Percentiles rank a stretch among this genome's conserved stretches.
phyloP scores from a whole-genome alignment of 30 jellyfish, hydroid and myxozoan species.

The Aurelia sp. region DNA sequence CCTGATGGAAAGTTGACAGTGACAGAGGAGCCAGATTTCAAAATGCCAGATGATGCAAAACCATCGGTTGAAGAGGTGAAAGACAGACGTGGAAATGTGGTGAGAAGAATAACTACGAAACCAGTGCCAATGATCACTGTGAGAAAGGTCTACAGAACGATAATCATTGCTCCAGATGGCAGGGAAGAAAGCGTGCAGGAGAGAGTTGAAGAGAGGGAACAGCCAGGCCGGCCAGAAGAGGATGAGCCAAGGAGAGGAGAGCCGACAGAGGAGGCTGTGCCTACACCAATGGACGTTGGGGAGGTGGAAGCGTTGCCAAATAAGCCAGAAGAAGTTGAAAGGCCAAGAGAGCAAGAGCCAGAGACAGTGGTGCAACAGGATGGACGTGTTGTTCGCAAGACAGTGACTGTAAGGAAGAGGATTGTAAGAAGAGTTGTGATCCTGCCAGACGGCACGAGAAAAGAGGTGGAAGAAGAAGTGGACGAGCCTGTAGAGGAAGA shows the following conservation, averaged over 20 bases:
- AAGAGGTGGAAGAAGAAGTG: slow-evolving; percentile 62
- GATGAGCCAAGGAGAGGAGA: slow-evolving; percentile 11
- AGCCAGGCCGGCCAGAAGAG: slow-evolving; percentile 7
- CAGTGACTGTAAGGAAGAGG: slow-evolving; percentile 72
- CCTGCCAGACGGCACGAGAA: slow-evolving; percentile 75
- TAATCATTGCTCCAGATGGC: slow-evolving; percentile 58
- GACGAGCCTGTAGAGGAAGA: slow-evolving; percentile 38
- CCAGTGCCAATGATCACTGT: slow-evolving; percentile 60
- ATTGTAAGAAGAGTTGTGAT: slow-evolving; percentile 61
- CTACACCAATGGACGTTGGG: slow-evolving; percentile 48
- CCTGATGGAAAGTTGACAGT: slow-evolving; percentile 74
- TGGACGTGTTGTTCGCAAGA: slow-evolving; percentile 65
- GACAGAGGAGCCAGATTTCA: slow-evolving; percentile 75
- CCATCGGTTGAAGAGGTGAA: slow-evolving; percentile 39
- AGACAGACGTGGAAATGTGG: slow-evolving; percentile 58
- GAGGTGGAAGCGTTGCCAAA: slow-evolving; percentile 22
- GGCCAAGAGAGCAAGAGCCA: slow-evolving; percentile 38
- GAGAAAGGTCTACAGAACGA: slow-evolving; percentile 64
- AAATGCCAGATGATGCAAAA: slow-evolving; percentile 67
- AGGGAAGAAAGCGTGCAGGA: slow-evolving; percentile 63
- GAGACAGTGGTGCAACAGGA: slow-evolving; percentile 36
- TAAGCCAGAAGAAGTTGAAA: slow-evolving; percentile 2
- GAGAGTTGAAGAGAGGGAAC: slow-evolving; percentile 50
- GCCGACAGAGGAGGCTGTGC: slow-evolving; percentile 20
- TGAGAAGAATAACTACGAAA: slow-evolving; percentile 55